Evolutionary conservation across 2,797 vertebrate species (phyloP).

Genomic region (Salarias fasciatus): DNA sequence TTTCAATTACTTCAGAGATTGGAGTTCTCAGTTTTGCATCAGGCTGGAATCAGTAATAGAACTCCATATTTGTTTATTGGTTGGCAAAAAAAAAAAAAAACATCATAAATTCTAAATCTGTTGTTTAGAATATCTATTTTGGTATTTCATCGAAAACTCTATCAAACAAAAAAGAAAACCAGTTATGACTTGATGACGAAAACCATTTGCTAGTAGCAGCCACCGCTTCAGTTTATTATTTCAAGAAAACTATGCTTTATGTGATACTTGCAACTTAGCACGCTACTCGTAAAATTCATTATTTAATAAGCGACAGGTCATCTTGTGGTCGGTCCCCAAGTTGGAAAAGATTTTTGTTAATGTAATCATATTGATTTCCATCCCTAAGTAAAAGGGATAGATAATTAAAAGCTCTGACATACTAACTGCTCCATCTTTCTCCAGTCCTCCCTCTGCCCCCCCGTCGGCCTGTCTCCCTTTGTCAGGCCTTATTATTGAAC

Average conservation of each 20-base stretch:
- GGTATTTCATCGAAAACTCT: too few relatives aligned
- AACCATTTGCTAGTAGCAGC: too few relatives aligned
- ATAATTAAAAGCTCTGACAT: conserved; percentile 57
- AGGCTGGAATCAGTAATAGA: too few relatives aligned
- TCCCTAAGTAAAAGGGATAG: conserved; percentile 17
- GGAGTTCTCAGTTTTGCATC: not conserved
- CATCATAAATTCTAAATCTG: too few relatives aligned
- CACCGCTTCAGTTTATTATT: too few relatives aligned
- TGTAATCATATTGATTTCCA: conserved; percentile 50
- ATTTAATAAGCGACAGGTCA: not conserved
- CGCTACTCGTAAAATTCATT: not conserved
- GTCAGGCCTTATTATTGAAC: conserved; percentile 79
- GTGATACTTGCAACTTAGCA: not conserved
- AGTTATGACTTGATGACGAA: too few relatives aligned
- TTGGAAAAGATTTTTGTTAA: conserved; percentile 27
- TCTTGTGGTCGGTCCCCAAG: not conserved
- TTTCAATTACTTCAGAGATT: not conserved
- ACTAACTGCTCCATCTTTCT: conserved; percentile 48
- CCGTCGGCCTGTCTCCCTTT: conserved; percentile 61
- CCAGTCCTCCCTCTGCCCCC: conserved; percentile 40
- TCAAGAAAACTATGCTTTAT: not conserved
- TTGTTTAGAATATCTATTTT: too few relatives aligned
- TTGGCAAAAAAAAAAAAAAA: too few relatives aligned
- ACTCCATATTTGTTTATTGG: too few relatives aligned
- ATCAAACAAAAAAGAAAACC: too few relatives aligned